Percentiles rank a stretch among this genome's conserved stretches.
Evolutionary conservation across 2,113 vertebrate species (phyloP).

Genomic region (Callionymus lyra): DNA sequence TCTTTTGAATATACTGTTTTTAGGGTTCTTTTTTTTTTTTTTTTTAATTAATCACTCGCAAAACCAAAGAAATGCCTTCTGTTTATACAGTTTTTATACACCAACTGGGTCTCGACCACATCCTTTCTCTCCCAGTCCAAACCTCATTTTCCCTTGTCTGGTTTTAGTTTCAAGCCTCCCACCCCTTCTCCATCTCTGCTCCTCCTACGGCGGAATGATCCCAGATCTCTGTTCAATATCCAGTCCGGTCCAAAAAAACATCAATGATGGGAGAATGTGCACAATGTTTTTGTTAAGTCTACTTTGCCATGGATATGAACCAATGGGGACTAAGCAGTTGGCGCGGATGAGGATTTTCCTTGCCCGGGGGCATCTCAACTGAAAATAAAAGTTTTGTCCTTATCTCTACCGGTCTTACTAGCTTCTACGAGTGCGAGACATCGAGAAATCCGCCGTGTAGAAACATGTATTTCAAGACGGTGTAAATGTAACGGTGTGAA

Average conservation of each 20-base stretch:
- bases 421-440: not conserved
- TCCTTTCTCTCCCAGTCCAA: conserved; percentile 23
- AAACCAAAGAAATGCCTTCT: conserved; percentile 1
- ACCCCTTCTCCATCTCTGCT: conserved; percentile 23
- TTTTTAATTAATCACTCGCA: conserved; percentile 1
- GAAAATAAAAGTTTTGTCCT: conserved; percentile 23
- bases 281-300: too few relatives aligned
- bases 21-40: too few relatives aligned
- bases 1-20: too few relatives aligned
- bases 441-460: not conserved
- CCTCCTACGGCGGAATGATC: conserved; percentile 34
- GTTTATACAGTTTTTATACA: not conserved
- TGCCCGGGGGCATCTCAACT: conserved; percentile 18
- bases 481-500: conserved; percentile 17
- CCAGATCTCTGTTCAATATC: conserved; percentile 20
- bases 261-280: conserved; percentile 8
- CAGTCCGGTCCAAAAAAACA: conserved; percentile 19
- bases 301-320: conserved; percentile 5
- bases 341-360: conserved; percentile 7
- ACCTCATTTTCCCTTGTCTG: conserved; percentile 31
- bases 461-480: conserved; percentile 11
- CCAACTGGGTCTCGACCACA: conserved; percentile 29
- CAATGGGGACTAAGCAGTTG: too few relatives aligned
- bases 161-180: conserved; percentile 26
- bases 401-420: conserved; percentile 9